Conservation (phyloP, 2,797 vertebrate genomes). For the Setipinna tenuifilis region DNA sequence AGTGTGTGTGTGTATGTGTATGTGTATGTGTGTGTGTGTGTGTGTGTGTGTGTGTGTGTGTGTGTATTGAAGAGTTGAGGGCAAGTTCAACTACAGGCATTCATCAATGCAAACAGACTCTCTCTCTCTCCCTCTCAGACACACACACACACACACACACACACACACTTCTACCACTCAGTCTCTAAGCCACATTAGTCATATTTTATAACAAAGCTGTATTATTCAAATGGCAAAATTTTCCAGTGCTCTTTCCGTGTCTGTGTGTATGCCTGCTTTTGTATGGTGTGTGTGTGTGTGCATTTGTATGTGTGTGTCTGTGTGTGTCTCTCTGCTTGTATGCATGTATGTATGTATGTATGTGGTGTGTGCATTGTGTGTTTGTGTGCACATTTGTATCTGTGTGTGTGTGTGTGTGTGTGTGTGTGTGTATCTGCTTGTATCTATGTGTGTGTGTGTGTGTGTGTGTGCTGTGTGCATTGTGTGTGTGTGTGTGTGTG, state of each 20-base stretch:
- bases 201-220: background rate
- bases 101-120: background rate
- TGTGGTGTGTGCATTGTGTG: background rate
- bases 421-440: background rate
- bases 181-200: background rate
- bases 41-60: constrained; percentile 20
- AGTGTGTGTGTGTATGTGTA: background rate
- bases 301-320: background rate
- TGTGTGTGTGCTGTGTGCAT: background rate
- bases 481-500: background rate
- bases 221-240: background rate
- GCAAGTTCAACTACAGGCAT: constrained; percentile 17
- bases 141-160: constrained; percentile 11
- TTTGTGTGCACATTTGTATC: background rate
- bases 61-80: constrained; percentile 3
- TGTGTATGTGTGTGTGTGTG: constrained; percentile 10
- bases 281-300: background rate
- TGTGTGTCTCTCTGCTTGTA: background rate
- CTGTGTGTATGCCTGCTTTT: background rate
- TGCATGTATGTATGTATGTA: background rate
- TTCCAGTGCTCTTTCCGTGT: background rate
- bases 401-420: background rate
- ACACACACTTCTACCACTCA: background rate
- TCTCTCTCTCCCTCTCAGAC: background rate
- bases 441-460: background rate